Base-by-base conservation (phyloP, 37 sponge, comb jelly and placozoan species). In the Axinella damicornis region DNA sequence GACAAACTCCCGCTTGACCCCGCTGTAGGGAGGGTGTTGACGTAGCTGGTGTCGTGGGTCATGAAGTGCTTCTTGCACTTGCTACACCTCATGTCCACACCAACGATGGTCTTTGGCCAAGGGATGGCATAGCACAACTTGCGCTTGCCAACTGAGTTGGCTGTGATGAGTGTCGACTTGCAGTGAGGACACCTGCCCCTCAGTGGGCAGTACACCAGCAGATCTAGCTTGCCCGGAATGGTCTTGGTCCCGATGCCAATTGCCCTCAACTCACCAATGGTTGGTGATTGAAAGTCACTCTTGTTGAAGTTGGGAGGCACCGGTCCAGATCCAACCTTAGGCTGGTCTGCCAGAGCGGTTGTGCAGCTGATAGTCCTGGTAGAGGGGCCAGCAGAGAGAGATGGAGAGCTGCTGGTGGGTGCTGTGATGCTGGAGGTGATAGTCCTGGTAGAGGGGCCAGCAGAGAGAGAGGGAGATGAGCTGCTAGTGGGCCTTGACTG, bases 101-200 rank as follows among this genome's bases (percentile, higher is more conserved):
- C 71, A 32, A 69, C 71, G 39, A 69, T 69, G 14, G 71, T 69
- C 71, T 69, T 69, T 33, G 71, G 83, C 84, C 84, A 73, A 83
- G 84, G 84, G 66, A 73, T 28, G 21, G 78, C 62, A 35, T 77
- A 77, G 39, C 78, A 77, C 57, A 77, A 28, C 62, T 80, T 80
- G 55, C 69, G 53, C 65, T 80, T 82, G 59, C 82, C 82, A 63
- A 69, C 71, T 32, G 82, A 82, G 82, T 83, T 71, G 18, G 82
- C 71, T 71, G 40, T 56, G 40, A 82, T 70, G 6, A 82, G 82
- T 57, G 82, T 39, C 9, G 82, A 82, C 39, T 70, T 82, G 82
- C 82, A 82, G 62, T 82, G 70, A 16, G n/a, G 71, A 69, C 82
- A 82, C 34, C 82, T 82, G 13, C 72, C 82, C 63, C 53, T 59